Evolutionary conservation across 2,797 vertebrate species (phyloP), one percentile per base, ranked within the genome.

Genomic region (Melanogrammus aeglefinus): DNA sequence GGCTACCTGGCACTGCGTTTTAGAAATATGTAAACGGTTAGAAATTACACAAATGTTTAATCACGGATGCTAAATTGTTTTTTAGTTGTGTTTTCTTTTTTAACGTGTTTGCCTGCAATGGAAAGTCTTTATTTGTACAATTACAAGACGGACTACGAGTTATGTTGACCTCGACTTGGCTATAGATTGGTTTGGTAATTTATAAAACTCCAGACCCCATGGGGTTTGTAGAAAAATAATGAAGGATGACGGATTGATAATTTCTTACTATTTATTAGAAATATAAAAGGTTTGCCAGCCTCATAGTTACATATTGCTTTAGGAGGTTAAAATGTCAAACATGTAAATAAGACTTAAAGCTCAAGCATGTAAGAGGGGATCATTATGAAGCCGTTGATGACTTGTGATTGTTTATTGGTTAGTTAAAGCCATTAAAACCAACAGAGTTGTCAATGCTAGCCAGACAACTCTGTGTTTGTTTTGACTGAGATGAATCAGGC

Each of bases 1-100:
- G 84, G 41, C 89, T 88, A 75, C 85, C 16, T 2, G 80, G 85
- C 80, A 90, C 86, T 84, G 81, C 79, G 76, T 86, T 76, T 88
- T 88, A 88, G 78, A 81, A 77, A 73, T 35, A 33, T 85, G 76
- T 79, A 75, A 89, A 82, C 76, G 81, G 72, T 79, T 2, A 81
- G 78, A 80, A 84, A 85, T 84, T 83, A 39, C 77, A 31, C 82
- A 83, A 33, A 33, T 33, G 31, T 33, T 33, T 33, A 33, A 33
- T 33, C 31, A 33, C 31, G 31, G 31, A 33, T 3, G 31, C 31
- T 33, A 33, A 33, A 33, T 33, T 33, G 31, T 33, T 33, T 33
- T 33, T 33, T 33, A 4, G 31, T 33, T 33, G 31, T 33, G 31
- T 33, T 33, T 33, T 31, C 31, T 31, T 31, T 31, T 31, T 31